Conservation (phyloP, 2,888 invertebrate species). For the Drosophila mayaguana region DNA sequence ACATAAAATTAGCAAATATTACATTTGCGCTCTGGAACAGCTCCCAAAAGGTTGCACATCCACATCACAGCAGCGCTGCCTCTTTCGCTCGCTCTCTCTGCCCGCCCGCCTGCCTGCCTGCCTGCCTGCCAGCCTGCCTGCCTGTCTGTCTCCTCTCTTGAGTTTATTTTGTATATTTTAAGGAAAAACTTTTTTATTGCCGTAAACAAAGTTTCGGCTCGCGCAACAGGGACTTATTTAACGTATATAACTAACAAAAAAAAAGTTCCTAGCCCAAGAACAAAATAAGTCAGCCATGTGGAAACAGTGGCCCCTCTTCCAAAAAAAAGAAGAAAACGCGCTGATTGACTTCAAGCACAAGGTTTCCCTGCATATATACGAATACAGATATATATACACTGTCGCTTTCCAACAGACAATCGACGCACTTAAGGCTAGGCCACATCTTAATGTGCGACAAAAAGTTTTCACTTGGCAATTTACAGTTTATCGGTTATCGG, state of each 20-base stretch:
- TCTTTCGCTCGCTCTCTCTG: not conserved
- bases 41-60: conserved; percentile 74
- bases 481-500: conserved; percentile 79
- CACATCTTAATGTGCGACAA: conserved; percentile 72
- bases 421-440: conserved; percentile 44
- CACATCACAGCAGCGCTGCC: conserved; percentile 33
- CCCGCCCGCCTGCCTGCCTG: no score
- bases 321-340: not conserved
- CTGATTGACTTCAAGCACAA: conserved; percentile 67
- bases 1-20: conserved; percentile 81
- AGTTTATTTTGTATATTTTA: conserved; percentile 82
- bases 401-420: conserved; percentile 41
- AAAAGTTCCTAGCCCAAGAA: conserved; percentile 52
- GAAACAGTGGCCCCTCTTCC: conserved; percentile 37
- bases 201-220: conserved; percentile 79
- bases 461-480: conserved; percentile 73
- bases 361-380: conserved; percentile 33
- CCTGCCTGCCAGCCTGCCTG: not conserved
- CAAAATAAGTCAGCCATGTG: conserved; percentile 71
- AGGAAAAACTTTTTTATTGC: conserved; percentile 78
- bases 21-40: conserved; percentile 76
- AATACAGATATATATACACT: not conserved
- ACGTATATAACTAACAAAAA: conserved; percentile 71
- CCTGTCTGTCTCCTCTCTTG: conserved; percentile 15
- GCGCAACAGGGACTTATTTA: conserved; percentile 81